Percentiles rank a stretch among this genome's conserved stretches.
phyloP scores from a whole-genome alignment of 2,888 invertebrate species.

The Drosophila ustulata region DNA sequence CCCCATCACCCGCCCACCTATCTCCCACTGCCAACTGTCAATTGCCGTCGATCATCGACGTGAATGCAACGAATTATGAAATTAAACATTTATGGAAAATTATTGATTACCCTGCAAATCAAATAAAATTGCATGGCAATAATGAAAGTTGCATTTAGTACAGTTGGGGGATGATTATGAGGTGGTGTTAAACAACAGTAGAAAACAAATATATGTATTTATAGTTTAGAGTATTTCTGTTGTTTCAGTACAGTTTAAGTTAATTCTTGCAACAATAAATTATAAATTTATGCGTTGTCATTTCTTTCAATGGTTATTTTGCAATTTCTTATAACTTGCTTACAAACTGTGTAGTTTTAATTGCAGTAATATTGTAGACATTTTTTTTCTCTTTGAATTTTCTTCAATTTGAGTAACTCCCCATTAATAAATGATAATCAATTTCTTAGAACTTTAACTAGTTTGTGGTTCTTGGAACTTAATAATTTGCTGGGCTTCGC shows the following conservation, averaged over 20 bases:
- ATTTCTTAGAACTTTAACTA: neutral
- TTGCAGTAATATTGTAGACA: no score
- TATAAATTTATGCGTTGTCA: no score
- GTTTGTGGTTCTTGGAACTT: neutral
- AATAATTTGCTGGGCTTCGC: neutral
- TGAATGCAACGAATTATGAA: conserved; percentile 51
- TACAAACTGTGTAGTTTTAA: no score
- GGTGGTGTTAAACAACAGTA: neutral
- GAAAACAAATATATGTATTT: neutral
- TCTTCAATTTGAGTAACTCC: no score
- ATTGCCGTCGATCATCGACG: conserved; percentile 28
- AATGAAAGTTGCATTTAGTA: conserved; percentile 1
- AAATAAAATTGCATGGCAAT: conserved; percentile 24
- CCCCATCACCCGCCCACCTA: neutral
- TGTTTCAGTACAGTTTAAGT: no score
- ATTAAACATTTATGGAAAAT: conserved; percentile 21
- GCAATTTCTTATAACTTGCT: no score
- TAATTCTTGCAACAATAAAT: no score
- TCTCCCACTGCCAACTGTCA: conserved; percentile 41
- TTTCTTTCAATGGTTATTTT: no score
- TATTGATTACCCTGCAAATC: conserved; percentile 34
- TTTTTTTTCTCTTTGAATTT: no score
- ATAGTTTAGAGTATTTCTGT: no score
- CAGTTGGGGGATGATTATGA: conserved; percentile 1
- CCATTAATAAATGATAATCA: neutral